Evolutionary conservation across 2,888 invertebrate genomes (phyloP), one percentile per base, ranked within the genome.

Genomic region (Lochmaea crataegi): DNA sequence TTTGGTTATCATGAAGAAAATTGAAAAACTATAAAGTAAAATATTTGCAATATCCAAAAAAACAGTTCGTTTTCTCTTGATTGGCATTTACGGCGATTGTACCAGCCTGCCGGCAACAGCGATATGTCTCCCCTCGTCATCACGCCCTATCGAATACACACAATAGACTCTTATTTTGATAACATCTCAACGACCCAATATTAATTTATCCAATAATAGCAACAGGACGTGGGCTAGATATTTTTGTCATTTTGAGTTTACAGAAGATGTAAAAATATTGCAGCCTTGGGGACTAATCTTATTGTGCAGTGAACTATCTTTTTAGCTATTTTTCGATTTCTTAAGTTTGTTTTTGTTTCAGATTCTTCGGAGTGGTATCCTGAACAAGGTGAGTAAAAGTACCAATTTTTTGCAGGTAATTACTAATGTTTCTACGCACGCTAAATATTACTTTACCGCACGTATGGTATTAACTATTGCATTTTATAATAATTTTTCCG

Each of bases 121-220:
- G n/a, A n/a, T 48, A 14, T n/a, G 48, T 48, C 48, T 48, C 48
- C 48, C 48, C n/a, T 48, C 48, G n/a, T n/a, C 48, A 48, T 48
- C 48, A n/a, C 48, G 48, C 48, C 48, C 48, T 6, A 48, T 48
- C 5, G n/a, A 48, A 48, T 48, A 48, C 48, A 48, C 48, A 48
- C 48, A 48, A 48, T 48, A 48, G 48, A 48, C n/a, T 48, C n/a
- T 32, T 48, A 48, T 48, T 48, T 48, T 48, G 48, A 48, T 48
- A 48, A 48, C n/a, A 48, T 48, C 48, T 48, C n/a, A n/a, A n/a
- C 48, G n/a, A 4, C 4, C 4, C n/a, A 48, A 48, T 7, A 48
- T 48, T 48, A n/a, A 48, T 48, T 48, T 48, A 48, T 48, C 48
- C 6, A 7, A 48, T 48, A 48, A n/a, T n/a, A n/a, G n/a, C 14